Evolutionary conservation across 2,113 vertebrate species (phyloP).

Genomic region (Circaetus gallicus): DNA sequence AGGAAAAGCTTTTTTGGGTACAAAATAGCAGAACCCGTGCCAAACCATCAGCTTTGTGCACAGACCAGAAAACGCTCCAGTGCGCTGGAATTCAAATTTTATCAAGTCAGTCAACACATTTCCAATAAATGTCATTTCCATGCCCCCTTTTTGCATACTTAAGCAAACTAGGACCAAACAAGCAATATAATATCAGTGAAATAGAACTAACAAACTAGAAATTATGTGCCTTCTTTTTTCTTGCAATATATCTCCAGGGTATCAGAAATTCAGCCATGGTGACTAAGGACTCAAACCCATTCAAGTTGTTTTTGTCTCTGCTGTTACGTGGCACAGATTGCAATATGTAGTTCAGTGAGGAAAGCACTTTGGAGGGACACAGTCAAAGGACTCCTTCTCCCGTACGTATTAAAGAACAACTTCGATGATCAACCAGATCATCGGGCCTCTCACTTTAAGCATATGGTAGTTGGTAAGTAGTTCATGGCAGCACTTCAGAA

Average conservation of each 20-base stretch:
- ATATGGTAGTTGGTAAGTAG: neutral
- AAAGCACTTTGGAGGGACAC: neutral
- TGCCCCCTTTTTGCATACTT: neutral
- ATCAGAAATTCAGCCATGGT: neutral
- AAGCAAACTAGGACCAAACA: neutral
- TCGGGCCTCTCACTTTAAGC: neutral
- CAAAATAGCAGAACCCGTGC: neutral
- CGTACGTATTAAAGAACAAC: neutral
- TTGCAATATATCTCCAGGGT: neutral
- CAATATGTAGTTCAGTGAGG: neutral
- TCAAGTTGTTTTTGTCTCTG: neutral
- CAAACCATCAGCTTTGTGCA: slow-evolving; percentile 25
- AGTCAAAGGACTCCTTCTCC: neutral
- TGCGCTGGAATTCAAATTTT: neutral
- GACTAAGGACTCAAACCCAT: neutral
- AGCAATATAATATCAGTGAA: neutral
- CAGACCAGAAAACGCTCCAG: neutral
- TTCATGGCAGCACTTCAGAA: neutral
- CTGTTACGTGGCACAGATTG: neutral
- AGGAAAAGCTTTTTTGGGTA: neutral
- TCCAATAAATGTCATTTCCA: neutral
- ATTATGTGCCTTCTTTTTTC: neutral
- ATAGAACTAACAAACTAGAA: neutral
- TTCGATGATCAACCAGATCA: neutral
- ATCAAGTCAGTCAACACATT: neutral